phyloP scores from a whole-genome alignment of 2,888 invertebrate species.

The Drosophila mimetica region DNA sequence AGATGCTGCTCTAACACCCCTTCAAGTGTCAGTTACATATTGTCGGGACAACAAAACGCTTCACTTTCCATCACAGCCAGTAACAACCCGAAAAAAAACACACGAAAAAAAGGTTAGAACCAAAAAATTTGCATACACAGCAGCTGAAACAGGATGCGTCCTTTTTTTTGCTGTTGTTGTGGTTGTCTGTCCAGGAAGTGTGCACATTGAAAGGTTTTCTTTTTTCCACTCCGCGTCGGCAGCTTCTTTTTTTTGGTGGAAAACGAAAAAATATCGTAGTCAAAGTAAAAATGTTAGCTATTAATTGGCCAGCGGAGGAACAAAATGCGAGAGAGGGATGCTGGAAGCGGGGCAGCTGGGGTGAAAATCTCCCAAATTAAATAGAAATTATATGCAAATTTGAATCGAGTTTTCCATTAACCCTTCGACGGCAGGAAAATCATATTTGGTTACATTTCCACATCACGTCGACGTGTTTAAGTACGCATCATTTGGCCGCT shows the following conservation, averaged over 20 bases:
- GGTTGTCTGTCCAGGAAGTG: slow-evolving; percentile 78
- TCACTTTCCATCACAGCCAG: slow-evolving; percentile 63
- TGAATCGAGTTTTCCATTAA: slow-evolving; percentile 69
- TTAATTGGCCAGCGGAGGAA: slow-evolving; percentile 40
- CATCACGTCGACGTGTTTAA: slow-evolving; percentile 79
- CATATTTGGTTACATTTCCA: slow-evolving; percentile 69
- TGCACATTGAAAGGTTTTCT: slow-evolving; percentile 61
- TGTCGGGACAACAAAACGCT: slow-evolving; percentile 77
- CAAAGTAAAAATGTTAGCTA: slow-evolving; percentile 62
- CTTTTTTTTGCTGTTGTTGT: slow-evolving; percentile 43
- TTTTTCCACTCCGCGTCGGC: slow-evolving; percentile 1
- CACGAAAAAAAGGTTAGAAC: slow-evolving; percentile 70
- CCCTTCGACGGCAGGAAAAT: slow-evolving; percentile 54
- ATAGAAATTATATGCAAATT: slow-evolving; percentile 80
- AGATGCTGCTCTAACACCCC: slow-evolving; percentile 75
- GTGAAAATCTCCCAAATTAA: slow-evolving; percentile 56
- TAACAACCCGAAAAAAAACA: slow-evolving; percentile 34
- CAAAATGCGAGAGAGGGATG: slow-evolving; percentile 21
- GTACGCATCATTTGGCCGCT: slow-evolving; percentile 77
- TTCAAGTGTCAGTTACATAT: slow-evolving; percentile 79
- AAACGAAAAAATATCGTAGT: slow-evolving; percentile 52
- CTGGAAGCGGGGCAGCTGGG: slow-evolving; percentile 61
- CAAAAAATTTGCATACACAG: slow-evolving; percentile 74
- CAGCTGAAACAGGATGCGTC: slow-evolving; percentile 64
- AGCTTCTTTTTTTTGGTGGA: slow-evolving; percentile 28